Evolutionary conservation across 2,113 vertebrate species (phyloP).

Genomic region (Chamaea fasciata): DNA sequence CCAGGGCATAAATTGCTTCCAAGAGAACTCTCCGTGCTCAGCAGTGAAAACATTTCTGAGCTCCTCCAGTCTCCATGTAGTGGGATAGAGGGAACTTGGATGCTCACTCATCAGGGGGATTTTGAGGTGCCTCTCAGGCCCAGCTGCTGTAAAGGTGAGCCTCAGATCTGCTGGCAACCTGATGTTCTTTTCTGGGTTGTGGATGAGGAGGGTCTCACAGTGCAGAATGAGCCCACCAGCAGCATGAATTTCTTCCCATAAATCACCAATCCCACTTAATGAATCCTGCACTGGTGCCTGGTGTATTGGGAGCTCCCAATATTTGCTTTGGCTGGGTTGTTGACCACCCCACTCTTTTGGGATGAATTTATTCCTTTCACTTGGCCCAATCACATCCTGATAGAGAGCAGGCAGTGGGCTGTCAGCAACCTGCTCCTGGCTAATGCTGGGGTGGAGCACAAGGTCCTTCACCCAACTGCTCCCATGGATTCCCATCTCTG

Average conservation of each 20-base stretch:
- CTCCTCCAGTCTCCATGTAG: neutral
- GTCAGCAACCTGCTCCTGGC: neutral
- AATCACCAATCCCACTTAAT: neutral
- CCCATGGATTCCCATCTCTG: neutral
- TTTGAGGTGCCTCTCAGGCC: neutral
- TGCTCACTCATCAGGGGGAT: neutral
- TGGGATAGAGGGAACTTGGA: neutral
- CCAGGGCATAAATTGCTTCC: neutral
- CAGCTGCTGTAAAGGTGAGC: neutral
- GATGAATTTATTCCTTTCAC: neutral
- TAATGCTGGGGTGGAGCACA: neutral
- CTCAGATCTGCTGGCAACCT: accelerated
- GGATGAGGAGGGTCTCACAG: neutral
- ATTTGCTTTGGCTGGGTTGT: neutral
- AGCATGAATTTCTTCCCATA: neutral
- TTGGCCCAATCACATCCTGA: neutral
- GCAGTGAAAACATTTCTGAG: neutral
- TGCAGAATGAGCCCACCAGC: neutral
- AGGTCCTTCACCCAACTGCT: neutral
- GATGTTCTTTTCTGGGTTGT: neutral
- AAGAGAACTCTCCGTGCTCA: neutral
- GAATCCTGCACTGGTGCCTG: neutral
- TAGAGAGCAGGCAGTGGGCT: accelerated
- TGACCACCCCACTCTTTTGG: neutral
- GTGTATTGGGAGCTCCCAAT: accelerated